These are phyloP conservation scores for Eupithecia tripunctaria DNA, from an alignment of 2,888 invertebrate species.

Conservation along the genomic window DNA sequence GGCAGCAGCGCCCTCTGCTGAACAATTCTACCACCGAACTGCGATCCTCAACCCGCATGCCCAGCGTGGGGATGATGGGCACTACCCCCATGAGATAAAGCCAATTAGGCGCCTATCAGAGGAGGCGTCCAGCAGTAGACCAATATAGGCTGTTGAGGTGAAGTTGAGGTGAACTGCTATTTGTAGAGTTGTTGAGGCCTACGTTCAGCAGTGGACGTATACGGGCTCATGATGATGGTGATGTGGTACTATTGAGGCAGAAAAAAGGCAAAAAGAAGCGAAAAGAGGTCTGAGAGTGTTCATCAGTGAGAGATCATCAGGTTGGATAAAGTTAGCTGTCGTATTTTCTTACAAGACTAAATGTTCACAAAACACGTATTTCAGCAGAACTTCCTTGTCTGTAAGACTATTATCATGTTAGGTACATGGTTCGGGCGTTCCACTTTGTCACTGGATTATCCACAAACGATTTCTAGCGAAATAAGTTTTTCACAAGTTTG, in stretches of 20 bases:
- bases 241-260: background rate
- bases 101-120: too few species aligned
- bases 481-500: slow-evolving; percentile 3
- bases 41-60: too few species aligned
- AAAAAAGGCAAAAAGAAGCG: background rate
- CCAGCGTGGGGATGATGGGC: too few species aligned
- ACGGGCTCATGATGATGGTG: too few species aligned
- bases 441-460: slow-evolving; percentile 17
- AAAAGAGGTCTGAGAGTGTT: background rate
- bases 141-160: background rate
- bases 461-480: slow-evolving; percentile 20
- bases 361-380: slow-evolving; percentile 10
- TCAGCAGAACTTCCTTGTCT: background rate
- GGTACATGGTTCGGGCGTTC: slow-evolving; percentile 30
- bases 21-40: too few species aligned
- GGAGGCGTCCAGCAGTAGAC: background rate
- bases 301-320: background rate
- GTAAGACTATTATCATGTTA: slow-evolving; percentile 20
- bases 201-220: too few species aligned
- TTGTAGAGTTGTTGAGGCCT: too few species aligned
- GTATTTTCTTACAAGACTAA: background rate
- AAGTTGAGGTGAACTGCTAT: too few species aligned
- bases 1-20: too few species aligned
- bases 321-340: background rate
- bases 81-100: too few species aligned